These are phyloP conservation scores for Aegotheles bennettii DNA, from an alignment of 2,113 vertebrate species.

Conservation along the genomic window DNA sequence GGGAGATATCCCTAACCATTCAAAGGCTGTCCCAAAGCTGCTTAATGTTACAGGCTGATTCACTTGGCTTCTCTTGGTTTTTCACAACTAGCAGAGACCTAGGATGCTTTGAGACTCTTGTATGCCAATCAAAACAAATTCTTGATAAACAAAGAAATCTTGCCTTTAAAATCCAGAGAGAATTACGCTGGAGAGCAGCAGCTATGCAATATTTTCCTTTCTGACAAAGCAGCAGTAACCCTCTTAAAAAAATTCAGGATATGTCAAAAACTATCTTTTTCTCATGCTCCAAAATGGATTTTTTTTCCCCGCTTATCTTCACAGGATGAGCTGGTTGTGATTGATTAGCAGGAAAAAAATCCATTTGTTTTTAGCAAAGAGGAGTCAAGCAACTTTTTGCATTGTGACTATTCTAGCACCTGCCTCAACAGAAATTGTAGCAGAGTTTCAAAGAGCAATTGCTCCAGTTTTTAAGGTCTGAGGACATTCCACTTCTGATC, in stretches of 20 bases:
- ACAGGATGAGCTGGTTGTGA: not conserved
- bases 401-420: not conserved
- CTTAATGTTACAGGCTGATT: conserved; percentile 43
- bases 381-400: not conserved
- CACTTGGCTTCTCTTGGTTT: conserved; percentile 39
- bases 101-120: conserved; percentile 1
- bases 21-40: conserved; percentile 7
- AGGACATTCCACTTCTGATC: not conserved
- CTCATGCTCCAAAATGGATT: not conserved
- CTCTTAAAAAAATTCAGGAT: not conserved
- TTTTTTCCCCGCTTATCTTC: not conserved
- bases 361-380: not conserved
- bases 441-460: not conserved
- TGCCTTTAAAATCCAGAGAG: conserved; percentile 44
- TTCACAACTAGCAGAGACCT: conserved; percentile 35
- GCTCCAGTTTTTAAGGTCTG: not conserved
- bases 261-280: not conserved
- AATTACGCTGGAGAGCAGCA: not conserved
- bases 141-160: conserved; percentile 49
- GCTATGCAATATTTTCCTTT: conserved; percentile 21
- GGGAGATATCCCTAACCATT: not conserved
- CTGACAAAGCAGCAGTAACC: not conserved
- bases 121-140: conserved; percentile 57
- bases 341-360: not conserved
- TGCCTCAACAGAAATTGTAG: not conserved